Conservation (phyloP, 2,888 invertebrate species). For the Podotricha telesiphe region DNA sequence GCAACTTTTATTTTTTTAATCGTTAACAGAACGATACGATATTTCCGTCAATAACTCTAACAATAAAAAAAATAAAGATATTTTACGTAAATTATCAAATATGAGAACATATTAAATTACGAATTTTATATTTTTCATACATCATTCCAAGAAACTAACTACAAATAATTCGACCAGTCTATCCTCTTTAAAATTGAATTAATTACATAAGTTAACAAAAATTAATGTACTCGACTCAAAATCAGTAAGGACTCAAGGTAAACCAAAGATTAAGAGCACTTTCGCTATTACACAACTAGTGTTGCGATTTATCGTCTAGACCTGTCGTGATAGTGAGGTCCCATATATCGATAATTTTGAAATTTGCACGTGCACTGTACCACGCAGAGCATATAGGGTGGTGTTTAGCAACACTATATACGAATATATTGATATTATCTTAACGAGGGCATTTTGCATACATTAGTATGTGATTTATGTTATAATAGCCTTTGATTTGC, state of each 20-base stretch:
- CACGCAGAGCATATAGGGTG: constrained; percentile 32
- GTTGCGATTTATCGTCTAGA: constrained; percentile 28
- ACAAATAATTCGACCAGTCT: not conserved
- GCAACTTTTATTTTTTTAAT: too few relatives aligned
- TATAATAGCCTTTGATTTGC: constrained; percentile 11
- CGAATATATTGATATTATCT: constrained; percentile 26
- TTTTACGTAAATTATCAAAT: too few relatives aligned
- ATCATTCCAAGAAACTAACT: too few relatives aligned
- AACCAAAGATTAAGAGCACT: constrained; percentile 27
- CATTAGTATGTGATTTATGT: constrained; percentile 13
- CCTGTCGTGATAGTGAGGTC: constrained; percentile 24
- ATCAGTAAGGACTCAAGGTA: constrained; percentile 17
- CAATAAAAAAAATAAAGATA: too few relatives aligned
- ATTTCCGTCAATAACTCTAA: too few relatives aligned
- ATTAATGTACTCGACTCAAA: not conserved
- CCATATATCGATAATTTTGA: constrained; percentile 36
- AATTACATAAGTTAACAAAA: not conserved
- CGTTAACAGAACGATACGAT: too few relatives aligned
- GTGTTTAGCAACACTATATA: constrained; percentile 22
- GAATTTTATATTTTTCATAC: too few relatives aligned
- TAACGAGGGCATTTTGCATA: constrained; percentile 26
- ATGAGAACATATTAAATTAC: too few relatives aligned
- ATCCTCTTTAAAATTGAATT: not conserved
- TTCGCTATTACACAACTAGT: constrained; percentile 34
- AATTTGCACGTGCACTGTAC: constrained; percentile 40